These are phyloP conservation scores for Heterodera schachtii DNA, from an alignment of 1,140 invertebrate species.

Conservation along the genomic window DNA sequence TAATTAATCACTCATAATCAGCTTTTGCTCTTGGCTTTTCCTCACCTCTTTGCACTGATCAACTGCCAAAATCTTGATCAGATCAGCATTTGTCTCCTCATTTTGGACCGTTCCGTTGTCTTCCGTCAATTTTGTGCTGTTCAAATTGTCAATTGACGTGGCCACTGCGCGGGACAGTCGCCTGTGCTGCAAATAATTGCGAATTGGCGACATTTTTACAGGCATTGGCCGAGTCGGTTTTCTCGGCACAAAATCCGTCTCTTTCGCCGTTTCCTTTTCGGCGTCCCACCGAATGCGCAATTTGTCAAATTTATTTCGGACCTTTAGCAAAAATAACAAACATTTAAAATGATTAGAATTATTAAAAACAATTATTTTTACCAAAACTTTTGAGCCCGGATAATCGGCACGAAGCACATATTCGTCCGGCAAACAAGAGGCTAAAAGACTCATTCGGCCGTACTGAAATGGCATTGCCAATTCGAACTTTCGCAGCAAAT, in stretches of 20 bases:
- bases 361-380: constrained; percentile 16
- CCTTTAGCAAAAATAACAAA: constrained; percentile 32
- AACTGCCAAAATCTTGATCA: constrained; percentile 12
- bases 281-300: constrained; percentile 26
- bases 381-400: constrained; percentile 60
- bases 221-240: constrained; percentile 4
- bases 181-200: constrained; percentile 36
- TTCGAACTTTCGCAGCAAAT: constrained; percentile 92
- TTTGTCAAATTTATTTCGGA: constrained; percentile 46
- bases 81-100: not conserved
- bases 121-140: not conserved
- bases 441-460: constrained; percentile 83
- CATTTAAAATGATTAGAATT: not conserved
- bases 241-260: not conserved
- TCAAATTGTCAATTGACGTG: not conserved
- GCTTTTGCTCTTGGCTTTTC: not conserved
- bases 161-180: constrained; percentile 32
- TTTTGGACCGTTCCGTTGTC: not conserved
- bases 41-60: constrained; percentile 15
- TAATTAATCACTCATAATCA: no score
- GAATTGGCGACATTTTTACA: constrained; percentile 37
- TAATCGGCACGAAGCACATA: constrained; percentile 72
- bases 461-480: constrained; percentile 92
- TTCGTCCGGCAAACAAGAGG: constrained; percentile 84
- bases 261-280: not conserved